Evolutionary conservation across 2,113 vertebrate genomes (phyloP).

Genomic region (Turnix velox): DNA sequence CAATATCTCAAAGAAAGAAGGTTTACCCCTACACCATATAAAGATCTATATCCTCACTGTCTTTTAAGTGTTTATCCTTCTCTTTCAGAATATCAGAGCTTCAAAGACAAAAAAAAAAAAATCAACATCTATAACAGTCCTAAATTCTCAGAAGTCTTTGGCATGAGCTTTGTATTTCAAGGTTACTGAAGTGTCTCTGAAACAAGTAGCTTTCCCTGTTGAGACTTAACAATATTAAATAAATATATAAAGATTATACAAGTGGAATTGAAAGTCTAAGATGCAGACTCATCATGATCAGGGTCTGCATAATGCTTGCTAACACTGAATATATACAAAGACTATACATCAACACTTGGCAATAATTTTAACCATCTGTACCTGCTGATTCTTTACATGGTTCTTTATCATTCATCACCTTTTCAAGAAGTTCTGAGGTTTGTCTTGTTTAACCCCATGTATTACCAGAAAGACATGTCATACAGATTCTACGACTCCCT

Average conservation of each 20-base stretch:
- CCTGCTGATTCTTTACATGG: not conserved
- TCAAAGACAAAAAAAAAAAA: not conserved
- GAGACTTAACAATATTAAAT: not conserved
- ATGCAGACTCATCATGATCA: fast-evolving
- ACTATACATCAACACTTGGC: not conserved
- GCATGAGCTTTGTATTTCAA: not conserved
- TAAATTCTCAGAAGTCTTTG: not conserved
- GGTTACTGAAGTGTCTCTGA: not conserved
- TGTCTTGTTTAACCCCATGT: not conserved
- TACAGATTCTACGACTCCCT: not conserved
- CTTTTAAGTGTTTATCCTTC: not conserved
- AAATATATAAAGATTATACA: not conserved
- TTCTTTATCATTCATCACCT: not conserved
- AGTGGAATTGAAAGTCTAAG: not conserved
- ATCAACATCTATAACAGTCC: not conserved
- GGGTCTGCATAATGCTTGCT: not conserved
- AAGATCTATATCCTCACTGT: not conserved
- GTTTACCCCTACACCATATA: not conserved
- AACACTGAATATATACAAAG: not conserved
- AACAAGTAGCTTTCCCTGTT: not conserved
- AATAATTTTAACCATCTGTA: not conserved
- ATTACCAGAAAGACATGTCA: not conserved
- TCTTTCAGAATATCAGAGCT: not conserved
- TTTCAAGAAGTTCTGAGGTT: not conserved
- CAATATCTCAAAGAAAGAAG: not conserved